These are phyloP conservation scores for Tachina fera DNA, from an alignment of 2,888 invertebrate genomes.

Conservation along the genomic window DNA sequence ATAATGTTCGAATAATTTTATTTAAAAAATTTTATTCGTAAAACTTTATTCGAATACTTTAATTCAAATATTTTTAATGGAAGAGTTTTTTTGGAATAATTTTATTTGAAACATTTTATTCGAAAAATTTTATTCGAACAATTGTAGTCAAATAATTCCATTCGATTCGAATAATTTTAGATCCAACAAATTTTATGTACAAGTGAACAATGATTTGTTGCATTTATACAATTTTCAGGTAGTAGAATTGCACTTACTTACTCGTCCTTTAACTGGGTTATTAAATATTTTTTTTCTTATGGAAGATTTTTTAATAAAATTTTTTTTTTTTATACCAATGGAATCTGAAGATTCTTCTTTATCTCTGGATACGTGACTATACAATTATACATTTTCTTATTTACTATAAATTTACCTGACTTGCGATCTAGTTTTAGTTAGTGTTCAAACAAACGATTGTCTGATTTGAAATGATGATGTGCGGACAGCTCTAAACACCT, in stretches of 20 bases:
- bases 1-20: too few relatives aligned
- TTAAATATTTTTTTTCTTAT: background rate
- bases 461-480: conserved; percentile 1
- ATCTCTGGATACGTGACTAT: conserved; percentile 28
- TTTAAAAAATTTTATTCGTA: too few relatives aligned
- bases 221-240: background rate
- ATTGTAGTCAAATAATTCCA: too few relatives aligned
- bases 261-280: background rate
- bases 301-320: too few relatives aligned
- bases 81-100: too few relatives aligned
- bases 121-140: too few relatives aligned
- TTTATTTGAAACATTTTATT: too few relatives aligned
- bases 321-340: background rate
- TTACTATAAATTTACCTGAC: background rate
- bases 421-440: background rate
- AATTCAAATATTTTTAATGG: too few relatives aligned
- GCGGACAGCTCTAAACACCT: conserved; percentile 11
- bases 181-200: too few relatives aligned
- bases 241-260: background rate
- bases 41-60: too few relatives aligned
- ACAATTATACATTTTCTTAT: conserved; percentile 5
- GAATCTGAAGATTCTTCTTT: background rate
- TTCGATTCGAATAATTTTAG: too few relatives aligned
- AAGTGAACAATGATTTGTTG: too few relatives aligned
- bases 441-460: background rate